Conservation (phyloP, 2,113 vertebrate genomes). For the Rattus rattus region DNA sequence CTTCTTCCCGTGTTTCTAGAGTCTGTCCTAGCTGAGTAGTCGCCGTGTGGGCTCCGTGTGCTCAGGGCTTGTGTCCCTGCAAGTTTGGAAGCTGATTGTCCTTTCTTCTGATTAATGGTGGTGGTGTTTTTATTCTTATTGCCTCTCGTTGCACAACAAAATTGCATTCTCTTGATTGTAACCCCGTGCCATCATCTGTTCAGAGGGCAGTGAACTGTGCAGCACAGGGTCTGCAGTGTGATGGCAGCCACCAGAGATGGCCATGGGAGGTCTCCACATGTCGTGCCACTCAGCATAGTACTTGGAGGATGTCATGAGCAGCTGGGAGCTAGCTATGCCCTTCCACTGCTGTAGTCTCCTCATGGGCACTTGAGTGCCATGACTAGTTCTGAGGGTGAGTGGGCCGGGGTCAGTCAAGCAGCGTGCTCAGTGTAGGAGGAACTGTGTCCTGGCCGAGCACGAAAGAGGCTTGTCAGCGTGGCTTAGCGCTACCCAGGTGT, state of each 20-base stretch:
- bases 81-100: fast-evolving
- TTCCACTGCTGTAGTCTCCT: not conserved
- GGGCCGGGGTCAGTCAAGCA: not conserved
- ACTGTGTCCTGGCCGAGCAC: not conserved
- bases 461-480: not conserved
- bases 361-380: not conserved
- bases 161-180: not conserved
- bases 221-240: fast-evolving
- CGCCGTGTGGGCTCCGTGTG: fast-evolving
- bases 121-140: not conserved
- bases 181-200: not conserved
- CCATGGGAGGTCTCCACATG: not conserved
- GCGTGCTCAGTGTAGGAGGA: not conserved
- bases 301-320: not conserved
- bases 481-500: not conserved
- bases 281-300: fast-evolving
- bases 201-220: too few species aligned
- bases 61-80: too few species aligned
- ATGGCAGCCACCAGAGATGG: not conserved
- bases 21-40: not conserved
- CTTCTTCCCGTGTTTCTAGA: not conserved
- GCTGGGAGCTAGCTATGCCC: not conserved
- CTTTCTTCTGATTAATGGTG: not conserved
- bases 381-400: not conserved
- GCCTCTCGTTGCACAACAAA: not conserved